A percentile compares a stretch with the other conserved stretches of the same genome.
These are phyloP conservation scores for Oenanthe oenanthe DNA, from an alignment of 2,113 vertebrate genomes.

Conservation along the genomic window DNA sequence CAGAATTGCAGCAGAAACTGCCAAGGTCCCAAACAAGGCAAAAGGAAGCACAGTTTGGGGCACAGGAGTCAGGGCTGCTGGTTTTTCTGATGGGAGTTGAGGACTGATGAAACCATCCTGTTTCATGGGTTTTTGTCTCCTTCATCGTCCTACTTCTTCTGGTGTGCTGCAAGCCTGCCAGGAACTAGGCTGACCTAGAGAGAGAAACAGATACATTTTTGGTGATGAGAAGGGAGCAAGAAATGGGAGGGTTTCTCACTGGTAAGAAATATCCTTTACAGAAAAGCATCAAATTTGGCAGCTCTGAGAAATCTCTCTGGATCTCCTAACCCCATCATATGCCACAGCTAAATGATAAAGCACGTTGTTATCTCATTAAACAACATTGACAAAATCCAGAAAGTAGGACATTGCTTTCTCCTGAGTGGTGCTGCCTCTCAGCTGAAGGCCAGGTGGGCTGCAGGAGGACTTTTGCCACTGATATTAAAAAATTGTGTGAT, in stretches of 20 bases:
- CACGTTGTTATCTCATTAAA: neutral
- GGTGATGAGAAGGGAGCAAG: conserved; percentile 14
- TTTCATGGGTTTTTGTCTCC: neutral
- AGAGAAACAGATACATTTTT: conserved; percentile 25
- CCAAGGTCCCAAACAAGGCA: neutral
- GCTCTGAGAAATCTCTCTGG: conserved; percentile 40
- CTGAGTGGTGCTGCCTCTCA: neutral
- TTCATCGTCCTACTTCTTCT: neutral
- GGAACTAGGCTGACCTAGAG: conserved; percentile 28
- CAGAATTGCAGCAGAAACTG: neutral
- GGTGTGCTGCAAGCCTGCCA: neutral
- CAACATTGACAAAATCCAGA: neutral
- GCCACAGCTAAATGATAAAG: conserved; percentile 15
- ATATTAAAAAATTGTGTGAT: neutral
- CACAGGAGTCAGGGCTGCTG: neutral
- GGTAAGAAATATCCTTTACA: conserved; percentile 44
- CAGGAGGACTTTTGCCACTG: neutral
- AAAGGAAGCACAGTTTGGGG: neutral
- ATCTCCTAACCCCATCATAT: conserved; percentile 38
- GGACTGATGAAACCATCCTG: neutral
- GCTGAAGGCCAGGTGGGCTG: neutral
- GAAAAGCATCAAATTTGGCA: conserved; percentile 41
- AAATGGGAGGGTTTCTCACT: conserved; percentile 38
- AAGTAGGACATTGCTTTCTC: conserved; percentile 2
- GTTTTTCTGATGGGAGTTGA: neutral